phyloP scores from a whole-genome alignment of 1,140 invertebrate genomes.

The Odontomachus brunneus region DNA sequence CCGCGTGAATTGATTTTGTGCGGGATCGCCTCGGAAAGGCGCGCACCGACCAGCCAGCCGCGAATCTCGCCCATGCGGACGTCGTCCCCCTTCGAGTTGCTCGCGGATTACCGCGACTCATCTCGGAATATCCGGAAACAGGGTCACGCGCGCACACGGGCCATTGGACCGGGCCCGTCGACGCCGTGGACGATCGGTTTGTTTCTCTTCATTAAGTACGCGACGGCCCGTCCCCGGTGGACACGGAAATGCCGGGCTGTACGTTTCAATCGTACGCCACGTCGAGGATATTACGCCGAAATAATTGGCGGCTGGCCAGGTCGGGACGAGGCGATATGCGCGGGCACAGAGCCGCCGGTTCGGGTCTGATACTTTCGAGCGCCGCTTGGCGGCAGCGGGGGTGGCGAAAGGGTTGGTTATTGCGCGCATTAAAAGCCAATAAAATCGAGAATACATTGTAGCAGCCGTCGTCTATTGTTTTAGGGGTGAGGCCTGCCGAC shows the following conservation, averaged over 20 bases:
- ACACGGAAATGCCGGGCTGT: slow-evolving; percentile 6
- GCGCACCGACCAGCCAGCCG: no score
- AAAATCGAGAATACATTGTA: slow-evolving; percentile 1
- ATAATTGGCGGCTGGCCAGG: slow-evolving; percentile 32
- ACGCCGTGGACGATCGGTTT: not conserved
- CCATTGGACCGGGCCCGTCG: not conserved
- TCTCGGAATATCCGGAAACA: slow-evolving; percentile 4
- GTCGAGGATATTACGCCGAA: not conserved
- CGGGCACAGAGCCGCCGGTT: not conserved
- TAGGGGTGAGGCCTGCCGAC: not conserved
- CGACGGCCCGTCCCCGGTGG: not conserved
- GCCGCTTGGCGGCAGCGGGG: not conserved
- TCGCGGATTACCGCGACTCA: not conserved
- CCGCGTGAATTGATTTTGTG: not conserved
- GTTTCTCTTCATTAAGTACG: slow-evolving; percentile 37
- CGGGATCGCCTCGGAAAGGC: not conserved
- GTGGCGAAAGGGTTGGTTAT: not conserved
- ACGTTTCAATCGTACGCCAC: slow-evolving; percentile 12
- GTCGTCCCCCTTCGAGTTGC: no score
- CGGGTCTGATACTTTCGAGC: not conserved
- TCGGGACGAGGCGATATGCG: not conserved
- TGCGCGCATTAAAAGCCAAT: slow-evolving; percentile 36
- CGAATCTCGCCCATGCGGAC: no score
- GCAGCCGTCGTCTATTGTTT: not conserved
- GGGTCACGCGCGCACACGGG: no score